These are phyloP conservation scores for Netelia virgata DNA, from an alignment of 2,888 invertebrate genomes.

Conservation along the genomic window DNA sequence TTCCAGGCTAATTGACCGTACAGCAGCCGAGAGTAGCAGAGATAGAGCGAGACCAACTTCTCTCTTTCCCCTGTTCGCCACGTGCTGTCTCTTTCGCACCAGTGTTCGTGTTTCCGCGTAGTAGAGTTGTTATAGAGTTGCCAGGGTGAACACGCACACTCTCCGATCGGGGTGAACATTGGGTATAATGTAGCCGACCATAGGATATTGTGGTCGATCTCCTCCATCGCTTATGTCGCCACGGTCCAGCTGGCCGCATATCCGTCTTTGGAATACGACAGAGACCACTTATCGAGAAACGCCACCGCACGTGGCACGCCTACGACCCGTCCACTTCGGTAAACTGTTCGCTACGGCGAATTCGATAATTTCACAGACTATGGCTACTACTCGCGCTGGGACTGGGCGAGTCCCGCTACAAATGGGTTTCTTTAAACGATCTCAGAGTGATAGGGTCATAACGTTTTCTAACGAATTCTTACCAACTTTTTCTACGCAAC, in stretches of 20 bases:
- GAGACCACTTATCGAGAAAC: constrained; percentile 53
- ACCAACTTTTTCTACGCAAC: background rate
- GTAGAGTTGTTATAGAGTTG: constrained; percentile 27
- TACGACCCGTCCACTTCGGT: constrained; percentile 50
- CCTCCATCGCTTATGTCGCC: constrained; percentile 6
- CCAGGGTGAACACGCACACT: constrained; percentile 31
- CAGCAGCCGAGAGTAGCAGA: constrained; percentile 53
- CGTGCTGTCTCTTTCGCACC: constrained; percentile 12
- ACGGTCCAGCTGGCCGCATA: constrained; percentile 39
- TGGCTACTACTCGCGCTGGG: constrained; percentile 21
- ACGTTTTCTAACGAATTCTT: background rate
- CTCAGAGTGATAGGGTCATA: background rate
- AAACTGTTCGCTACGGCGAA: constrained; percentile 50
- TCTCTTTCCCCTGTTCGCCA: constrained; percentile 39
- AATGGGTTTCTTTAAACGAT: background rate
- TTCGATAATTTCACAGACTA: constrained; percentile 41
- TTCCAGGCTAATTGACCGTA: constrained; percentile 68
- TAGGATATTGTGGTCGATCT: constrained; percentile 57
- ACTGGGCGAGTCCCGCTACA: background rate
- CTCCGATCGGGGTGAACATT: constrained; percentile 41
- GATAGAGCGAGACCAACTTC: constrained; percentile 49
- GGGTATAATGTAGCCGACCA: constrained; percentile 49
- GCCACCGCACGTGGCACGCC: constrained; percentile 42
- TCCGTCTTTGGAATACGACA: constrained; percentile 53
- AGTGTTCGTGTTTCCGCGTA: constrained; percentile 10